Evolutionary conservation across 92 coral and sea anemone species (phyloP).

Genomic region (Zoanthus sociatus): DNA sequence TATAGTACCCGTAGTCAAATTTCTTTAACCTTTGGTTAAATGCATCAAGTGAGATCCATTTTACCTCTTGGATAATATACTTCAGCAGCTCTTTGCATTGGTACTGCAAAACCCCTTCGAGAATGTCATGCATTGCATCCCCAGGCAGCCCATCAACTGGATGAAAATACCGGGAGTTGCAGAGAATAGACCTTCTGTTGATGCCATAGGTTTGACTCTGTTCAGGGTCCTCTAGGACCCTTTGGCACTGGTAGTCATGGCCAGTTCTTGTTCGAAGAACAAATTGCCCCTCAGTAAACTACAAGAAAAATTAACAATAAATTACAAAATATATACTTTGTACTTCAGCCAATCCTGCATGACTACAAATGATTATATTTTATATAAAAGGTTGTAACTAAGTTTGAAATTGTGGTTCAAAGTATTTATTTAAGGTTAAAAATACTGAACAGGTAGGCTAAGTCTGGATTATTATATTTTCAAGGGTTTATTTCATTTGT

Average conservation of each 20-base stretch:
- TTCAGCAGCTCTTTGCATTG: conserved; percentile 62
- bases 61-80: conserved; percentile 44
- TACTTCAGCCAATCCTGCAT: background rate
- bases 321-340: background rate
- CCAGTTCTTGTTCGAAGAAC: conserved; percentile 55
- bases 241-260: conserved; percentile 61
- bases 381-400: background rate
- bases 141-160: conserved; percentile 68
- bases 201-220: conserved; percentile 54
- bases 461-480: too few species aligned
- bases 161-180: conserved; percentile 61
- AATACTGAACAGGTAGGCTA: too few species aligned
- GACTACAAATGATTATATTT: background rate
- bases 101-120: conserved; percentile 70
- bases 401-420: too few species aligned
- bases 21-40: conserved; percentile 58
- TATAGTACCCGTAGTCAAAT: conserved; percentile 72
- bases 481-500: background rate
- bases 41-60: conserved; percentile 60
- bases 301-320: background rate
- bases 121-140: conserved; percentile 80
- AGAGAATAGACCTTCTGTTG: conserved; percentile 33
- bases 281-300: conserved; percentile 58
- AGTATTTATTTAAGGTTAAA: too few species aligned
- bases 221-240: background rate